Evolutionary conservation across 2,797 vertebrate genomes (phyloP).

Genomic region (Tiaroga cobitis): DNA sequence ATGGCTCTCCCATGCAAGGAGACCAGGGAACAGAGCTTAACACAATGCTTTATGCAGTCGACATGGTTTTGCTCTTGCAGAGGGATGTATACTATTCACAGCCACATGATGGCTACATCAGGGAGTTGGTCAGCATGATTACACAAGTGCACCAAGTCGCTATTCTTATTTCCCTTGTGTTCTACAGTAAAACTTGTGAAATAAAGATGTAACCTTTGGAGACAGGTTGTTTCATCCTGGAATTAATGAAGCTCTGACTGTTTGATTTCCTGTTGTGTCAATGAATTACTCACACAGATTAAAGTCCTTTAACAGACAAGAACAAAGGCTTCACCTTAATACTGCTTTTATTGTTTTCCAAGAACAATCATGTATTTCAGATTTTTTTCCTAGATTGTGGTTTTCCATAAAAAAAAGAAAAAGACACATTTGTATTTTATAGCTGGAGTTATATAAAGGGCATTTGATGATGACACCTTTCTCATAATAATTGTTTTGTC

Average conservation of each 20-base stretch:
- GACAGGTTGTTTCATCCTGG: constrained; percentile 3
- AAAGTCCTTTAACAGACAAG: constrained; percentile 61
- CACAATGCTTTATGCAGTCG: constrained; percentile 9
- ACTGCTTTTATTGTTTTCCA: constrained; percentile 5
- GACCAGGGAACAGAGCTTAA: neutral
- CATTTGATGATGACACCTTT: neutral
- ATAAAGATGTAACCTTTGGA: constrained; percentile 13
- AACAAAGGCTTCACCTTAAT: neutral
- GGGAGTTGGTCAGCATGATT: constrained; percentile 11
- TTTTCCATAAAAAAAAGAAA: neutral
- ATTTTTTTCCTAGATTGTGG: neutral
- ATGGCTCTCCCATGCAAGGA: constrained; percentile 31
- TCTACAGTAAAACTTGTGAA: constrained; percentile 28
- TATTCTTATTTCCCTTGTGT: constrained; percentile 32
- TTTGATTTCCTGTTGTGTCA: constrained; percentile 55
- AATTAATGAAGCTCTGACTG: constrained; percentile 50
- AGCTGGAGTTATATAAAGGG: neutral
- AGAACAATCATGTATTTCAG: neutral
- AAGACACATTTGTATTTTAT: neutral
- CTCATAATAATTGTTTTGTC: neutral
- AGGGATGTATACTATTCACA: constrained; percentile 1
- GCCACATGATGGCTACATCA: constrained; percentile 4
- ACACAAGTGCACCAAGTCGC: constrained; percentile 15
- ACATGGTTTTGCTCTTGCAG: constrained; percentile 42
- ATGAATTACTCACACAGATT: constrained; percentile 52